Percentiles rank a stretch among this genome's conserved stretches.
Evolutionary conservation across 2,797 vertebrate species (phyloP).

Genomic region (Molossus alvarezi): DNA sequence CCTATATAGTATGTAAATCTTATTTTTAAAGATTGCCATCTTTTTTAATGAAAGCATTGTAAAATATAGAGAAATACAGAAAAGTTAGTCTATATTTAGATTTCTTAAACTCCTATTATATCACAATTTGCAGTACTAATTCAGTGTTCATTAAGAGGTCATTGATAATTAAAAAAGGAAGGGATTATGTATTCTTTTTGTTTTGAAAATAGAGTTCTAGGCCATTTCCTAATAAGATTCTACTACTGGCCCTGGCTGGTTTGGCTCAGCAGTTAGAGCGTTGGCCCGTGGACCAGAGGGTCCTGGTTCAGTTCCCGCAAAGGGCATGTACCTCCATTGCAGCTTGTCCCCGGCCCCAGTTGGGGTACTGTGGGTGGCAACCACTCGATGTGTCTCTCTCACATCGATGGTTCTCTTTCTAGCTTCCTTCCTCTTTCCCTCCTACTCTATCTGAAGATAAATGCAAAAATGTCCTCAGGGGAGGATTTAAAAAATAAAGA

Average conservation of each 20-base stretch:
- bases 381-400: too few species aligned
- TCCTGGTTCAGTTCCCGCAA: too few species aligned
- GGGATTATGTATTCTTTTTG: not conserved
- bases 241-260: not conserved
- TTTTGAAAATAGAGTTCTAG: constrained; percentile 32
- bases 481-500: too few species aligned
- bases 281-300: too few species aligned
- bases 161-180: not conserved
- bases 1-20: not conserved
- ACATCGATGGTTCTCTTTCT: too few species aligned
- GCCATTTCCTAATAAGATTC: not conserved
- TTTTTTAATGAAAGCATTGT: constrained; percentile 39
- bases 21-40: not conserved
- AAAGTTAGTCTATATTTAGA: not conserved
- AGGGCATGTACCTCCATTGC: too few species aligned
- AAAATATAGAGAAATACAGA: not conserved
- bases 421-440: too few species aligned
- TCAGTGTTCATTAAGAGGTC: not conserved
- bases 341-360: too few species aligned
- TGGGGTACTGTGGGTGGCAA: too few species aligned
- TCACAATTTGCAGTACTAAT: not conserved
- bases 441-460: too few species aligned
- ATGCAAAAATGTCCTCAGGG: too few species aligned
- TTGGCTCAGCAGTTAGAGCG: too few species aligned
- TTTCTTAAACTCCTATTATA: not conserved